A percentile compares a stretch with the other conserved stretches of the same genome.
Evolutionary conservation across 2,113 vertebrate genomes (phyloP).

Genomic region (Gambusia affinis): DNA sequence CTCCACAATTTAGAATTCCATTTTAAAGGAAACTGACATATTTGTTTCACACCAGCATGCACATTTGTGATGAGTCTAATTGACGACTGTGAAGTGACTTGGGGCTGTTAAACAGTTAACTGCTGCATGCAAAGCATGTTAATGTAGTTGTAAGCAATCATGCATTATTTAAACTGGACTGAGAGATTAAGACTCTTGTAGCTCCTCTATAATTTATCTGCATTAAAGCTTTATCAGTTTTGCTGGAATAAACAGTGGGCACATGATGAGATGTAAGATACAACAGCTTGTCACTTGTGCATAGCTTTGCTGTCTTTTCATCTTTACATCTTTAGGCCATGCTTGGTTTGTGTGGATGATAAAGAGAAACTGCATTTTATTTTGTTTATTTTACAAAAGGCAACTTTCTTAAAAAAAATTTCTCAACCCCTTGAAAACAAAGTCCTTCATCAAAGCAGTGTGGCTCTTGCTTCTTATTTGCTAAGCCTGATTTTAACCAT

Average conservation of each 20-base stretch:
- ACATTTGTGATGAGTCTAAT: slow-evolving; percentile 63
- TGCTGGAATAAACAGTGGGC: slow-evolving; percentile 67
- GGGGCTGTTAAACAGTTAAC: slow-evolving; percentile 69
- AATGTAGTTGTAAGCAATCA: slow-evolving; percentile 60
- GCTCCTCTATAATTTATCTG: slow-evolving; percentile 75
- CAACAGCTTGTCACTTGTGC: slow-evolving; percentile 58
- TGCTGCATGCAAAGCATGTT: slow-evolving; percentile 61
- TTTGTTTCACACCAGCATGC: slow-evolving; percentile 54
- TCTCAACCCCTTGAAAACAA: too few relatives aligned
- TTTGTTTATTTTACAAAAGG: slow-evolving; percentile 8
- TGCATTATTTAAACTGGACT: slow-evolving; percentile 77
- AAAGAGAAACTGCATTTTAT: slow-evolving; percentile 7
- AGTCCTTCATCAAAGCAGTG: too few relatives aligned
- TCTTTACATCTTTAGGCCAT: slow-evolving; percentile 57
- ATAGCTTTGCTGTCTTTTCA: slow-evolving; percentile 49
- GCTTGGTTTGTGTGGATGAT: slow-evolving; percentile 35
- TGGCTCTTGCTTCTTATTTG: too few relatives aligned
- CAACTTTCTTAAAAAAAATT: too few relatives aligned
- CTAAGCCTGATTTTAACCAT: too few relatives aligned
- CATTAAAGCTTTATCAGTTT: slow-evolving; percentile 56
- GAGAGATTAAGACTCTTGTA: slow-evolving; percentile 76
- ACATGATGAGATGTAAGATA: slow-evolving; percentile 54
- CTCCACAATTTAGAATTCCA: slow-evolving; percentile 59
- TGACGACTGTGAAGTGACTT: slow-evolving; percentile 50
- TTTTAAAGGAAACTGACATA: slow-evolving; percentile 43